phyloP scores from a whole-genome alignment of 2,888 invertebrate genomes.

The Thyatira batis region DNA sequence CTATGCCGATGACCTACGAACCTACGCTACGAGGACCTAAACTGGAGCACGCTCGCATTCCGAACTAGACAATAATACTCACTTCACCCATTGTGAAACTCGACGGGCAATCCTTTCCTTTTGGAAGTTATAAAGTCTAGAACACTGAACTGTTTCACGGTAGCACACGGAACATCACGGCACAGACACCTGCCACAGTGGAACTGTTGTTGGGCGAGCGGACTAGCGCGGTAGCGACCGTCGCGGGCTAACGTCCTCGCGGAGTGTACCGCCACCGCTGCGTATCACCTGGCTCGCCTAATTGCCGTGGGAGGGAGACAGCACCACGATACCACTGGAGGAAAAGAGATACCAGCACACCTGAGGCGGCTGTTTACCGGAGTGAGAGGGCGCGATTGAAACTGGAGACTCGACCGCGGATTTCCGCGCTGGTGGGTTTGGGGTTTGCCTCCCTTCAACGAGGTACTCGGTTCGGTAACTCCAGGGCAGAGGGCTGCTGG shows the following conservation, averaged over 20 bases:
- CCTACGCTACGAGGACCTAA: constrained; percentile 57
- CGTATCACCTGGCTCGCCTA: constrained; percentile 54
- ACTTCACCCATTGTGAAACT: constrained; percentile 73
- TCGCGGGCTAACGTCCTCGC: constrained; percentile 71
- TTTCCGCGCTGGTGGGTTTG: constrained; percentile 66
- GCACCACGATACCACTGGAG: constrained; percentile 44
- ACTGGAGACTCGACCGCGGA: constrained; percentile 54
- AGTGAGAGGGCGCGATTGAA: constrained; percentile 48
- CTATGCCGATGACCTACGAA: constrained; percentile 74
- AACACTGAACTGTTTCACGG: constrained; percentile 63
- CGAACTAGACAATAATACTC: constrained; percentile 51
- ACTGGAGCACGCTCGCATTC: constrained; percentile 64
- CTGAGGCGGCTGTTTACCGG: constrained; percentile 59
- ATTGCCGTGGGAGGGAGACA: constrained; percentile 65
- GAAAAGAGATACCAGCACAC: constrained; percentile 64
- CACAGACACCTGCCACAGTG: constrained; percentile 59
- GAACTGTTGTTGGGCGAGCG: constrained; percentile 34
- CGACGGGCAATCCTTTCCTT: constrained; percentile 45
- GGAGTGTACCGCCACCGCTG: constrained; percentile 34
- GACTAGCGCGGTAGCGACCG: constrained; percentile 56
- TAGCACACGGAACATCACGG: constrained; percentile 60
- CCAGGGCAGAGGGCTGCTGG: neutral
- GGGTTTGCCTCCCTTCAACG: constrained; percentile 40
- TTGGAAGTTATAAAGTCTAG: constrained; percentile 35
- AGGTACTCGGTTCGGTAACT: constrained; percentile 43